Evolutionary conservation across 2,888 invertebrate genomes (phyloP).

Genomic region (Chloromyia formosa): DNA sequence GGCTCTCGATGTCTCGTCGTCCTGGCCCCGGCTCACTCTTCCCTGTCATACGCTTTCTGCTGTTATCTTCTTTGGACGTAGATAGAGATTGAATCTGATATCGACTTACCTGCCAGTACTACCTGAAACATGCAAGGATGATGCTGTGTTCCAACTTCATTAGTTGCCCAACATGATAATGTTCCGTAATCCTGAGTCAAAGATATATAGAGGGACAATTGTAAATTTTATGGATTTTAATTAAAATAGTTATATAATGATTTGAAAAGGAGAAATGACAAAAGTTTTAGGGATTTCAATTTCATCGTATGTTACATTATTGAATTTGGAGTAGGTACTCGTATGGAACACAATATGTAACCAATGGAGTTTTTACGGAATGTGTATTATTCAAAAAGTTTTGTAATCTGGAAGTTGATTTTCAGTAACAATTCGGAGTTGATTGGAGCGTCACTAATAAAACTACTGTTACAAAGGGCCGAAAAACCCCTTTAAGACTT

Average conservation of each 20-base stretch:
- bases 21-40: not conserved
- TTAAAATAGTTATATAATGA: constrained; percentile 32
- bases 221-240: constrained; percentile 33
- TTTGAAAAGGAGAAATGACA: constrained; percentile 9
- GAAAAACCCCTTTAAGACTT: no score
- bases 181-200: constrained; percentile 79
- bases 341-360: no score
- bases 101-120: constrained; percentile 81
- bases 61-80: no score
- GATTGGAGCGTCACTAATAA: no score
- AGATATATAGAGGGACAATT: not conserved
- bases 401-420: no score
- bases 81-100: not conserved
- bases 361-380: no score
- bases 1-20: not conserved
- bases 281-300: not conserved
- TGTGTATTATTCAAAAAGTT: no score
- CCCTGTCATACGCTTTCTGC: not conserved
- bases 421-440: no score
- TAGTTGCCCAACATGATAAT: constrained; percentile 85
- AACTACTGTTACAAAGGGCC: no score
- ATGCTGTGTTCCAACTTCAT: constrained; percentile 83
- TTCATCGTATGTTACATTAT: no score
- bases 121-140: constrained; percentile 89
- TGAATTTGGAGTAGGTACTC: no score